Base-by-base conservation (phyloP, 2,888 invertebrate species). In the Ophion ventricosus region DNA sequence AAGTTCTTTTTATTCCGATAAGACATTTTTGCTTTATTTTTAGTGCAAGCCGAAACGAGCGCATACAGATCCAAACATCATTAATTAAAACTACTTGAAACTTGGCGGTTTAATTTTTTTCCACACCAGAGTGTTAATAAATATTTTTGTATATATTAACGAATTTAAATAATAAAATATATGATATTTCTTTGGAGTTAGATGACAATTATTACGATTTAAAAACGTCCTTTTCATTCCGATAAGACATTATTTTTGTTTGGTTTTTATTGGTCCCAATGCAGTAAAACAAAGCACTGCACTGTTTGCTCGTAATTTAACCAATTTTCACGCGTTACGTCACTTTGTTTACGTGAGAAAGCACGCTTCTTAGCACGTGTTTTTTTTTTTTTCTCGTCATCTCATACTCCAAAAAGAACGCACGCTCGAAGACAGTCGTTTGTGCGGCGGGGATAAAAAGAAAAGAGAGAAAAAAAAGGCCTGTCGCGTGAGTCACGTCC, bases 401-500 rank as follows among this genome's bases (percentile, higher is more conserved):
- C 54, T 66, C 54, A 7, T 77, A 49, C 43, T 43, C 70, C 59
- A 54, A 83, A 83, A 67, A 61, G 26, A 76, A 66, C 63, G 75
- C 74, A 77, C 63, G 61, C 59, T 20, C 54, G 75, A 73, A 73
- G 82, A 80, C 75, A 54, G 76, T 76, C 67, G 84, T 84, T 84
- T 75, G 56, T 69, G 75, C 79, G 72, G 79, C 49, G 74, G 75
- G 64, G n/a, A n/a, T n/a, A 35, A 80, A 57, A 73, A 78, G 77
- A 66, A 20, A 56, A n/a, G 25, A 77, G 64, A 74, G 63, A 82
- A 83, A 76, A 80, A 56, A 75, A 74, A 59, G 35, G 63, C 78
- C 77, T 63, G 85, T 87, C 85, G 88, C 81, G 83, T 92, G 92
- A 92, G 87, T 92, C 92, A 92, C 87, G 85, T 89, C 86, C 85